Conservation (phyloP, 2,888 invertebrate genomes). For the Ophioninae sp. region DNA sequence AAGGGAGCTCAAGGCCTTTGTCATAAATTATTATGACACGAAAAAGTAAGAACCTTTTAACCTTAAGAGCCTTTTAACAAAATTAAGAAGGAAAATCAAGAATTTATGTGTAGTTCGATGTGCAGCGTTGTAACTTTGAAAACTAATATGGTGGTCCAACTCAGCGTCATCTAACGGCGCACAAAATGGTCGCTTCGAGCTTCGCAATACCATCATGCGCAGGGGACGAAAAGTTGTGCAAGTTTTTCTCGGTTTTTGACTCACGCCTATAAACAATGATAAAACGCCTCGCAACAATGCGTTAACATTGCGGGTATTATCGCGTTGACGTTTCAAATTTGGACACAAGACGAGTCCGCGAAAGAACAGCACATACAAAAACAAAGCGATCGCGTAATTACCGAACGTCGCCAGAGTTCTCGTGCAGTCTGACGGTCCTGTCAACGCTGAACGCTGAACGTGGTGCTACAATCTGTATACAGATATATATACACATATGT, state of each 20-base stretch:
- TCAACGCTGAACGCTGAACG: neutral
- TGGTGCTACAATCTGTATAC: slow-evolving; percentile 14
- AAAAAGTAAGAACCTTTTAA: neutral
- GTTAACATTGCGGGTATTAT: slow-evolving; percentile 16
- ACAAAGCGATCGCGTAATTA: neutral
- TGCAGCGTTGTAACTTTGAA: neutral
- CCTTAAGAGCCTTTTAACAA: neutral
- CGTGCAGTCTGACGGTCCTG: slow-evolving; percentile 10
- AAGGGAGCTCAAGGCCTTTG: too few relatives aligned
- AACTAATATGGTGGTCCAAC: slow-evolving; percentile 49
- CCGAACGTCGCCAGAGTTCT: neutral
- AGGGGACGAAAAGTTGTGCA: slow-evolving; percentile 23
- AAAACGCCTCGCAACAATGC: slow-evolving; percentile 46
- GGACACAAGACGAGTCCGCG: neutral
- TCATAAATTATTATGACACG: neutral
- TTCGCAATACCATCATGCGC: neutral
- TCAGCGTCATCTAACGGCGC: slow-evolving; percentile 13
- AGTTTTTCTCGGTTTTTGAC: slow-evolving; percentile 30
- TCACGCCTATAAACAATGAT: slow-evolving; percentile 47
- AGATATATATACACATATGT: neutral
- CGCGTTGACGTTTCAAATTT: slow-evolving; percentile 3
- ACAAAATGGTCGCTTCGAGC: slow-evolving; percentile 20
- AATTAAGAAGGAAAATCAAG: neutral
- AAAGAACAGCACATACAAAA: neutral
- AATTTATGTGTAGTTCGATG: neutral